Base-by-base conservation (phyloP, 92 coral and sea anemone genomes). In the Umimayanthus kanabou region DNA sequence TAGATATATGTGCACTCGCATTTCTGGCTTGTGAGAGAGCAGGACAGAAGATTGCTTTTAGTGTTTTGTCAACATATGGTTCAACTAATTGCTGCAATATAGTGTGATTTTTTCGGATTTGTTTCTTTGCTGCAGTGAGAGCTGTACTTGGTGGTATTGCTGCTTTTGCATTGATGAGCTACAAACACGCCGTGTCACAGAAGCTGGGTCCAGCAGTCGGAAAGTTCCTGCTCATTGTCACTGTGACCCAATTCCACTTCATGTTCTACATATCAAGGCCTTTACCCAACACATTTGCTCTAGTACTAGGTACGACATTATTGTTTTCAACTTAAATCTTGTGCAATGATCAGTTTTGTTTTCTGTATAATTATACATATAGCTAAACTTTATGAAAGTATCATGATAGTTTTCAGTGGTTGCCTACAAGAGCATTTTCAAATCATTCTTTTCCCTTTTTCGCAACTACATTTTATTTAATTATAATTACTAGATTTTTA, bases 261-360 rank as follows among this genome's bases (percentile, higher is more conserved):
- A 75, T 97, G 82, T 97, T 97, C 84, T 97, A 97, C 82, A 30
- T 91, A 39, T 95, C 99, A 85, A 93, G 99, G 88, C 96, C 99
- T 22, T 87, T 97, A 8, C 99, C 99, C 22, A 97, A 97, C 84
- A 95, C 92, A 74, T 95, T 97, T 95, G 99, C 99, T 18, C 82
- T 97, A 39, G 85, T 94, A 69, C 93, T 97, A 66, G 99, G 99
- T 97, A 83, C 58, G 90, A 5, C 1, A 78, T 6, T 77, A 26
- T 45, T 47, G 49, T 20, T 20, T 80, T 4, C 20, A 10, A 25
- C 83, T 23, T 47, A 45, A 2, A 53, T 47, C 53, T 9, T 53
- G 58, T 13, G 20, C 14, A 53, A 42, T 74, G 49, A 74, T 74
- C 49, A 33, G 9, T 25, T 81, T 57, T 53, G 2, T 11, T 53